Conservation (phyloP, 2,797 vertebrate genomes). For the Apogon talboti region DNA sequence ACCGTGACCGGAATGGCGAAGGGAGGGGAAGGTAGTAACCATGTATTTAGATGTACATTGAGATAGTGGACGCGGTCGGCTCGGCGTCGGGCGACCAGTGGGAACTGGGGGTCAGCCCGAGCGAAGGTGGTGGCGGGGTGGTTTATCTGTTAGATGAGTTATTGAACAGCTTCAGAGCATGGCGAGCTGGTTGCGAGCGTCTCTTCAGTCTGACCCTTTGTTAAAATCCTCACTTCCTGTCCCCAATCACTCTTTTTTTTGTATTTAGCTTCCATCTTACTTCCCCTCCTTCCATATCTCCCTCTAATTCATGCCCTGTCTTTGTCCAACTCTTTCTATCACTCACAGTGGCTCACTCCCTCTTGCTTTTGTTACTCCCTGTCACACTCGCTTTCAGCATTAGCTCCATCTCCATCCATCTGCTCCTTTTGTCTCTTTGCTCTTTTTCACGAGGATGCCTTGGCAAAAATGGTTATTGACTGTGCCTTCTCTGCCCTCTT, state of each 20-base stretch:
- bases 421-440: conserved; percentile 78
- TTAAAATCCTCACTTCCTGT: conserved; percentile 60
- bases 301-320: conserved; percentile 67
- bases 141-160: conserved; percentile 77
- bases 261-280: conserved; percentile 68
- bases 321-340: conserved; percentile 72
- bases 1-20: conserved; percentile 47
- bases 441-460: conserved; percentile 69
- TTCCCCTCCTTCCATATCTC: conserved; percentile 63
- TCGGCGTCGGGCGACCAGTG: conserved; percentile 48
- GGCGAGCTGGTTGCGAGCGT: conserved; percentile 54
- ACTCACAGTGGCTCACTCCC: conserved; percentile 59
- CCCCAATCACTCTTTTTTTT: conserved; percentile 70
- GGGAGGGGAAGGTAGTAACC: conserved; percentile 35
- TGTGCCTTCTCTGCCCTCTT: conserved; percentile 71
- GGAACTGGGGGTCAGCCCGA: conserved; percentile 64
- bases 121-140: conserved; percentile 50
- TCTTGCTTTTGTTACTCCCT: conserved; percentile 72
- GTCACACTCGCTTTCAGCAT: conserved; percentile 71
- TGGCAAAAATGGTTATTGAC: conserved; percentile 77
- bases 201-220: conserved; percentile 48
- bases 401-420: conserved; percentile 75
- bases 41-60: conserved; percentile 53
- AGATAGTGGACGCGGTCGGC: conserved; percentile 66
- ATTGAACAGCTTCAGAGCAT: conserved; percentile 62